phyloP scores from a whole-genome alignment of 2,888 invertebrate genomes.

The Sympetrum striolatum region DNA sequence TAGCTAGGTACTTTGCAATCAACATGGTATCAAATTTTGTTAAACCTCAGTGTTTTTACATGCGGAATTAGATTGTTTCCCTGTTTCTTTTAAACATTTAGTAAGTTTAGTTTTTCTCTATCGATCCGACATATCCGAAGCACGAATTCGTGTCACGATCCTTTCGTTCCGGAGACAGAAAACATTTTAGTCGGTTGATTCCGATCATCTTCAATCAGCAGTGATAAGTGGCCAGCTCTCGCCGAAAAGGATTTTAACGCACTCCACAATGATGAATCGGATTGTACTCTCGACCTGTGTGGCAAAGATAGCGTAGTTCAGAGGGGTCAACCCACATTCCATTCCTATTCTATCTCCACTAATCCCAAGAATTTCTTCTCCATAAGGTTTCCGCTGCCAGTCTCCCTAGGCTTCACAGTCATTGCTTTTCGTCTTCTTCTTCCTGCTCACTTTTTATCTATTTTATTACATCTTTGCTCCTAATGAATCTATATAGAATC shows the following conservation, averaged over 20 bases:
- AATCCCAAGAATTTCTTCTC: background rate
- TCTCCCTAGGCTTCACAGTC: no score
- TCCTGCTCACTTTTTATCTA: background rate
- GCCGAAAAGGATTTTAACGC: constrained; percentile 23
- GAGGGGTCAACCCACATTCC: background rate
- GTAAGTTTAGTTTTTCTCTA: no score
- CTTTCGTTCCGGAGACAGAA: constrained; percentile 12
- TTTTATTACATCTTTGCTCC: no score
- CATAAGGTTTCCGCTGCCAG: background rate
- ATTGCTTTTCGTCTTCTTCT: background rate
- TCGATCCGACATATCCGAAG: background rate
- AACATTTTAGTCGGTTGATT: constrained; percentile 4
- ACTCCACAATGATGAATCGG: constrained; percentile 23
- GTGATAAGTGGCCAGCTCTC: constrained; percentile 21
- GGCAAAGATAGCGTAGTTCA: background rate
- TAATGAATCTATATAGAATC: no score
- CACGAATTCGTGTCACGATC: constrained; percentile 23
- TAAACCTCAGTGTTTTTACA: no score
- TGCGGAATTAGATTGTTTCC: no score
- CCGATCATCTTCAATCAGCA: background rate
- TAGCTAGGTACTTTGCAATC: no score
- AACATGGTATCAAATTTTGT: no score
- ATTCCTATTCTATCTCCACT: background rate
- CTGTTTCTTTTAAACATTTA: no score
- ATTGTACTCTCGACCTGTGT: constrained; percentile 12